These are phyloP conservation scores for Nyctereutes procyonoides DNA, from an alignment of 2,113 vertebrate genomes.

Conservation along the genomic window DNA sequence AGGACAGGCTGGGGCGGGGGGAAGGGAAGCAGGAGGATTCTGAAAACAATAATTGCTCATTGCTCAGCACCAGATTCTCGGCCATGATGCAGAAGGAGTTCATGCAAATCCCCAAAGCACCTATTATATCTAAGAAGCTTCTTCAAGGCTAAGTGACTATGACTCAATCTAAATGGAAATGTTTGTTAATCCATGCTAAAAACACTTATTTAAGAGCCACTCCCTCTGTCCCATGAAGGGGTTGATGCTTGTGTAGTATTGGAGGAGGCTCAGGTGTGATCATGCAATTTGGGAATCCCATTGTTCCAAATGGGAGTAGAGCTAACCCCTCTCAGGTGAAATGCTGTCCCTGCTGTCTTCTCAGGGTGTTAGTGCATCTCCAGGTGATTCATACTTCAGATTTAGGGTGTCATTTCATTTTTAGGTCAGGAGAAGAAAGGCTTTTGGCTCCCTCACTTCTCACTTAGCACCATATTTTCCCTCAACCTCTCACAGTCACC, in stretches of 20 bases:
- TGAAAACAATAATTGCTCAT: not conserved
- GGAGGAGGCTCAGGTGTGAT: constrained; percentile 14
- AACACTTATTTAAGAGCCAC: constrained; percentile 28
- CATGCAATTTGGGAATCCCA: not conserved
- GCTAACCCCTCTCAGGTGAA: not conserved
- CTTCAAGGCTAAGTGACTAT: not conserved
- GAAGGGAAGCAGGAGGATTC: not conserved
- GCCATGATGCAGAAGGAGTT: not conserved
- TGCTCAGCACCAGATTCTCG: not conserved
- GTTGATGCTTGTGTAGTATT: not conserved
- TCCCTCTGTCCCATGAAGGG: not conserved
- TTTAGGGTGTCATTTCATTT: constrained; percentile 53
- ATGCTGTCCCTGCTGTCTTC: not conserved
- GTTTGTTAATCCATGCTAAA: not conserved
- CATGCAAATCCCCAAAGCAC: constrained; percentile 8
- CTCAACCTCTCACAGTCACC: not conserved
- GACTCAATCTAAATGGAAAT: constrained; percentile 48
- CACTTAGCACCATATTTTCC: not conserved
- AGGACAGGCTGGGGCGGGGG: not conserved
- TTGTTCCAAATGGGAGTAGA: not conserved
- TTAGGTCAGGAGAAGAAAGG: constrained; percentile 49
- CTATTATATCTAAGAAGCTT: constrained; percentile 26
- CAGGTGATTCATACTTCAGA: constrained; percentile 20
- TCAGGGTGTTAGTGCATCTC: not conserved
- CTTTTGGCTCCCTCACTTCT: constrained; percentile 36